Conservation (phyloP, 2,888 invertebrate genomes). For the Chirona hameri region DNA sequence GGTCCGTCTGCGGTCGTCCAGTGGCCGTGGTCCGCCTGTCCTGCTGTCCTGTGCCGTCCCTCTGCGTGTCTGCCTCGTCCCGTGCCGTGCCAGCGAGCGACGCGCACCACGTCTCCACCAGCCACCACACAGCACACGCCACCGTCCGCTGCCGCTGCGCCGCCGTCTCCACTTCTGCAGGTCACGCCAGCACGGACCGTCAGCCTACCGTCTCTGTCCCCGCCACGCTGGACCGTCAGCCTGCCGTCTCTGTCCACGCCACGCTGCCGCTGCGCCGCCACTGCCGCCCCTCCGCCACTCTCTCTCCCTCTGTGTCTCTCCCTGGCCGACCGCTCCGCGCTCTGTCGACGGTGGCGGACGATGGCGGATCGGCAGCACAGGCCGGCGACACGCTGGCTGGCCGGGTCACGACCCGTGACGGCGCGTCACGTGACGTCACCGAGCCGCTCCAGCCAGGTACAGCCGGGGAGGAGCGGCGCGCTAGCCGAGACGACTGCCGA, state of each 20-base stretch:
- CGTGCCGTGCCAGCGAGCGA: too few species aligned
- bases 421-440: neutral
- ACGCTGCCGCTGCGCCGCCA: too few species aligned
- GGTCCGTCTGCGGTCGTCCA: too few species aligned
- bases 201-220: neutral
- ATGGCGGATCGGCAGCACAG: neutral
- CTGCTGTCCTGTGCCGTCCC: too few species aligned
- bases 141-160: too few species aligned
- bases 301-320: neutral
- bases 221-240: neutral
- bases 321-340: neutral
- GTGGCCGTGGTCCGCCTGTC: too few species aligned
- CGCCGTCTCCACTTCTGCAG: too few species aligned
- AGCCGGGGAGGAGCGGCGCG: neutral
- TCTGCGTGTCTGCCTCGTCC: too few species aligned
- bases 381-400: neutral
- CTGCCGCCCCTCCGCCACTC: neutral
- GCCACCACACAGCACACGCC: too few species aligned
- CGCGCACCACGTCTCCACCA: too few species aligned
- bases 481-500: neutral
- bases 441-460: neutral
- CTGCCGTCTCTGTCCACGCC: neutral
- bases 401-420: neutral
- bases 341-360: neutral
- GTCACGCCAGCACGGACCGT: too few species aligned